These are phyloP conservation scores for Zaprionus davidi DNA, from an alignment of 1,140 invertebrate genomes.

Conservation along the genomic window DNA sequence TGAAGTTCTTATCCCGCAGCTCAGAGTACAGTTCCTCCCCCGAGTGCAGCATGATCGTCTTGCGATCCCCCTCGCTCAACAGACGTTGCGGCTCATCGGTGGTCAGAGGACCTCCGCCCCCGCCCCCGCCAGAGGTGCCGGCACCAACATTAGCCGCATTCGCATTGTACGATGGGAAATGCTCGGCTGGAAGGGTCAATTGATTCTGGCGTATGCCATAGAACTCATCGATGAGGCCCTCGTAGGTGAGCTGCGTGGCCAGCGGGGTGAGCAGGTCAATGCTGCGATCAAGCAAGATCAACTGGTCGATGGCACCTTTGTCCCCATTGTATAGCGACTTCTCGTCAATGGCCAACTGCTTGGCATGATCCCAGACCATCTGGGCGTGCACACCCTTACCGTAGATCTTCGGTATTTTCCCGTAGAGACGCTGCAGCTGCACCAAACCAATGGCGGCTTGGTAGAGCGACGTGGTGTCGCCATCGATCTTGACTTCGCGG, in stretches of 20 bases:
- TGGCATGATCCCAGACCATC: constrained; percentile 94
- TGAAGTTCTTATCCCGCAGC: constrained; percentile 97
- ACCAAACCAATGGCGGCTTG: constrained; percentile 95
- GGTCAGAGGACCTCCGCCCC: not conserved
- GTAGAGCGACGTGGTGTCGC: constrained; percentile 94
- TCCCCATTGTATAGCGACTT: constrained; percentile 85
- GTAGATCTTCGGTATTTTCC: constrained; percentile 94
- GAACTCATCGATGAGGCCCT: constrained; percentile 94
- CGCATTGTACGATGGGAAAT: constrained; percentile 87
- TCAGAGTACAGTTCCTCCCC: constrained; percentile 95
- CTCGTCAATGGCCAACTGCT: constrained; percentile 90
- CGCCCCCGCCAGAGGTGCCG: constrained; percentile 30
- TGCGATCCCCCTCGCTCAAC: constrained; percentile 86
- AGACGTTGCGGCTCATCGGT: constrained; percentile 12
- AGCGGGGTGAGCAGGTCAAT: constrained; percentile 97
- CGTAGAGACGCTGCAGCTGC: constrained; percentile 94
- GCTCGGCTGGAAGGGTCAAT: constrained; percentile 93
- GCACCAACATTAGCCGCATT: constrained; percentile 7
- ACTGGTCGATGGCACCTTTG: constrained; percentile 91
- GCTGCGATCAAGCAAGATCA: constrained; percentile 94
- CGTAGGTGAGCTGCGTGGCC: constrained; percentile 97
- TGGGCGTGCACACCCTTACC: constrained; percentile 95
- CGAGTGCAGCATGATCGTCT: constrained; percentile 95
- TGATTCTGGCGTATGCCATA: constrained; percentile 88
- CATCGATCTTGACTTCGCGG: constrained; percentile 93